Conservation (phyloP, 2,797 vertebrate species). For the Hydrophis major region DNA sequence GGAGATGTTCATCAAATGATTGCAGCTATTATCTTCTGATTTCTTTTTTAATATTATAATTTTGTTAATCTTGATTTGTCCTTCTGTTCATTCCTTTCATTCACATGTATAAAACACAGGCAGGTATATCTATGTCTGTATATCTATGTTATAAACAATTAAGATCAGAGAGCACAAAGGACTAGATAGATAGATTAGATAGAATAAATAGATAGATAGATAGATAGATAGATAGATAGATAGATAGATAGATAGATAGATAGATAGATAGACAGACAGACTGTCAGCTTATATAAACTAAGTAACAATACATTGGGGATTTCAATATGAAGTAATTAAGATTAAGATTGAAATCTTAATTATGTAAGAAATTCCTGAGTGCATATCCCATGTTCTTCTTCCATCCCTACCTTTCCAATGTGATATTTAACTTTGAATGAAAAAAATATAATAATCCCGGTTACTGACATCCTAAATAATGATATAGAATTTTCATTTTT, state of each 20-base stretch:
- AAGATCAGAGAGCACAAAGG: not conserved
- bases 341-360: not conserved
- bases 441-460: not conserved
- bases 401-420: not conserved
- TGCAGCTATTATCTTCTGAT: not conserved
- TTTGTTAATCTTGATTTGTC: not conserved
- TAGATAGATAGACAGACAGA: too few species aligned
- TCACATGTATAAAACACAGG: not conserved
- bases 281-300: too few species aligned
- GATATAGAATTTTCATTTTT: not conserved
- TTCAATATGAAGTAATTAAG: not conserved
- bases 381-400: not conserved
- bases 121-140: not conserved
- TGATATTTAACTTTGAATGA: not conserved
- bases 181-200: too few species aligned
- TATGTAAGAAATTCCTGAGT: not conserved
- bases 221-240: too few species aligned
- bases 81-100: not conserved
- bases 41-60: not conserved
- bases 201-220: too few species aligned
- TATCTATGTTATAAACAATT: not conserved
- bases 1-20: not conserved
- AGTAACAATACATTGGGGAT: not conserved
- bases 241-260: too few species aligned
- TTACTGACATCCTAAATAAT: not conserved